phyloP scores from a whole-genome alignment of 2,888 invertebrate species.

The Spisula solida region DNA sequence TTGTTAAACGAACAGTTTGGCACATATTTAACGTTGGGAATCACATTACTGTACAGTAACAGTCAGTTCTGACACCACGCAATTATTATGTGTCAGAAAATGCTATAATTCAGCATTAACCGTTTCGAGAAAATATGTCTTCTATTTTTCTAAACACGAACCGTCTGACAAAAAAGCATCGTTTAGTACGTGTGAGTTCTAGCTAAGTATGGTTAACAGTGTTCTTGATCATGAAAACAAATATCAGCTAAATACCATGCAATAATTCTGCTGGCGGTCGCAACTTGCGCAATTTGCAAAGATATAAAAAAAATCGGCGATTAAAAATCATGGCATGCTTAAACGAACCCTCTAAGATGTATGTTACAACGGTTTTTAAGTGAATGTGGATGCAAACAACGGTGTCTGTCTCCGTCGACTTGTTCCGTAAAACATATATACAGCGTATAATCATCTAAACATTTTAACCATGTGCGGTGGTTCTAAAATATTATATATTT shows the following conservation, averaged over 20 bases:
- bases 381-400: no score
- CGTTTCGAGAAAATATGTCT: background rate
- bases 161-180: background rate
- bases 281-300: no score
- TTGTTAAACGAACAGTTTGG: background rate
- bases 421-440: no score
- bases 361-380: no score
- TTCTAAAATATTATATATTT: no score
- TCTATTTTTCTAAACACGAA: background rate
- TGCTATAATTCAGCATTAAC: slow-evolving; percentile 41
- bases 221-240: background rate
- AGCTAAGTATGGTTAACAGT: background rate
- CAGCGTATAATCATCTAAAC: no score
- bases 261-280: no score
- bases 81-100: slow-evolving; percentile 55
- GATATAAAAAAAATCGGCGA: no score
- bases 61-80: slow-evolving; percentile 46
- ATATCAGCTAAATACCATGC: background rate
- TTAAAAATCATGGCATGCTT: no score
- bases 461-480: no score
- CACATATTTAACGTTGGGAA: background rate
- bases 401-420: no score
- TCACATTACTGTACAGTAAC: background rate
- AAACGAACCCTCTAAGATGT: background rate
- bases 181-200: background rate